These are phyloP conservation scores for Hyles lineata DNA, from an alignment of 2,888 invertebrate species.

Conservation along the genomic window DNA sequence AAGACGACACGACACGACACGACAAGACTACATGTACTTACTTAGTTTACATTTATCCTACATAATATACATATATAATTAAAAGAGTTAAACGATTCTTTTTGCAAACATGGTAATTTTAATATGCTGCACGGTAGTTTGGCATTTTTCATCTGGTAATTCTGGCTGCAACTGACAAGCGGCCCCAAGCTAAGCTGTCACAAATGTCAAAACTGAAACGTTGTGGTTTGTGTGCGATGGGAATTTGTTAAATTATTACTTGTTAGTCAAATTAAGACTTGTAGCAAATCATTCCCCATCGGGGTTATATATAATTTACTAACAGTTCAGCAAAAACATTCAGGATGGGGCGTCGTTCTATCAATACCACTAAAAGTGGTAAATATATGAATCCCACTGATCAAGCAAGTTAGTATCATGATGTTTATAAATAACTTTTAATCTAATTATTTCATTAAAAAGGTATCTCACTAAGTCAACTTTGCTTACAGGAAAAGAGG, in stretches of 20 bases:
- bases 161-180: too few species aligned
- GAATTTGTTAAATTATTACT: not conserved
- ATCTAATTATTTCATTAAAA: not conserved
- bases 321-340: not conserved
- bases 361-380: slow-evolving; percentile 99
- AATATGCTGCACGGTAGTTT: too few species aligned
- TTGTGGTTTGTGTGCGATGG: not conserved
- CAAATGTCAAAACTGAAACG: not conserved
- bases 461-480: not conserved
- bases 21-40: too few species aligned
- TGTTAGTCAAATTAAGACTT: not conserved
- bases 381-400: slow-evolving; percentile 99
- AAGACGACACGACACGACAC: too few species aligned
- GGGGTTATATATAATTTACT: not conserved
- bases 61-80: too few species aligned
- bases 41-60: too few species aligned
- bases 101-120: too few species aligned
- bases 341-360: slow-evolving; percentile 97
- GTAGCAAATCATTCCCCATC: not conserved
- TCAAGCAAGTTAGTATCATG: slow-evolving; percentile 94
- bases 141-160: too few species aligned
- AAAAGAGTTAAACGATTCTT: too few species aligned
- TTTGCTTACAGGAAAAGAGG: slow-evolving; percentile 92
- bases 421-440: slow-evolving; percentile 26
- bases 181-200: not conserved